Percentiles rank a stretch among this genome's conserved stretches.
phyloP scores from a whole-genome alignment of 2,888 invertebrate genomes.

The Caenorhabditis macrosperma region DNA sequence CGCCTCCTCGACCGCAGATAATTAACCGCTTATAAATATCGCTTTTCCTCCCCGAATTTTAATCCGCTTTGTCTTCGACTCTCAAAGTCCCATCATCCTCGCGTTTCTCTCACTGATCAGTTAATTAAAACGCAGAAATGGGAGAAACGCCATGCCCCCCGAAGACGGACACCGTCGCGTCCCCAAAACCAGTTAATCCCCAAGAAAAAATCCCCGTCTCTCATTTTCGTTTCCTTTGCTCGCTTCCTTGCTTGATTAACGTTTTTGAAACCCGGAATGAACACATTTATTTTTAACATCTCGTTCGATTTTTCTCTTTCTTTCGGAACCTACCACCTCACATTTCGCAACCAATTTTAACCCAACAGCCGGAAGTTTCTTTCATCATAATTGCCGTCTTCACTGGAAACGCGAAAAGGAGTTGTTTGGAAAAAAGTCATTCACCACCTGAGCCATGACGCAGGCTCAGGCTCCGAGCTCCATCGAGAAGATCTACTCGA shows the following conservation, averaged over 20 bases:
- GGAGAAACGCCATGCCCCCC: no score
- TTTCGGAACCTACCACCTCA: neutral
- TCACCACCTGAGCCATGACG: slow-evolving; percentile 9
- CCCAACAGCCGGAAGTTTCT: neutral
- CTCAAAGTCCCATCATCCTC: no score
- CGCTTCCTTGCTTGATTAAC: no score
- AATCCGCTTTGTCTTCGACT: no score
- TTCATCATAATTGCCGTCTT: neutral
- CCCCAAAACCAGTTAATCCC: neutral
- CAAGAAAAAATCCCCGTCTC: no score
- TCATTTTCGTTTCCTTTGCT: neutral
- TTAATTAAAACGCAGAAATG: no score
- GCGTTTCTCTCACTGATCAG: no score
- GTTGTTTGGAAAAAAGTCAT: neutral
- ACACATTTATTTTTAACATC: neutral
- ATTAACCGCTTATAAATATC: no score
- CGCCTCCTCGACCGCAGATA: no score
- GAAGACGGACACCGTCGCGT: no score
- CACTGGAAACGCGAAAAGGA: neutral
- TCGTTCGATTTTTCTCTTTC: neutral
- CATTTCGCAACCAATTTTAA: neutral
- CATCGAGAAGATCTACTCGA: slow-evolving; percentile 32
- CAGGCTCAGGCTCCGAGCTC: neutral
- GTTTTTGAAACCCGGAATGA: neutral
- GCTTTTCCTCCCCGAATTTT: no score